phyloP scores from a whole-genome alignment of 2,797 vertebrate species.

The Ctenochaetus hawaiiensis region DNA sequence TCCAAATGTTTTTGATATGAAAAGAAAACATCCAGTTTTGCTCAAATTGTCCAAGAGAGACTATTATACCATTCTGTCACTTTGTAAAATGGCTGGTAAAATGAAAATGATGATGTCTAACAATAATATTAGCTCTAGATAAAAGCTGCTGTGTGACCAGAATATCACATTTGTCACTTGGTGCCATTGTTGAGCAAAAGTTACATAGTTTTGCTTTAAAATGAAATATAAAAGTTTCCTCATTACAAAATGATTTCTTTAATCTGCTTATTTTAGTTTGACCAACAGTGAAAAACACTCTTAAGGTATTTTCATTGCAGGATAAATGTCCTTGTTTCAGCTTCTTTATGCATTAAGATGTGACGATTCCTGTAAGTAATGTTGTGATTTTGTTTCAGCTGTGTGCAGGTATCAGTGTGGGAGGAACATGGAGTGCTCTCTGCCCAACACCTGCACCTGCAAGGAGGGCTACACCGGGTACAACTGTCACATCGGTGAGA shows the following conservation, averaged over 20 bases:
- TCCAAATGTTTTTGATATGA: too few relatives aligned
- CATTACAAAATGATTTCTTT: not conserved
- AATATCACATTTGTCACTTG: not conserved
- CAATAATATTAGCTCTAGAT: not conserved
- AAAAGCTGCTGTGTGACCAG: not conserved
- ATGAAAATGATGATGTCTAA: not conserved
- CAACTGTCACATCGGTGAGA: slow-evolving; percentile 90
- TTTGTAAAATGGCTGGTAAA: too few relatives aligned
- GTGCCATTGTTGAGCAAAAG: not conserved
- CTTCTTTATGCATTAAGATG: not conserved
- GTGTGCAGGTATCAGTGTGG: slow-evolving; percentile 90
- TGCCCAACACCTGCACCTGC: slow-evolving; percentile 91
- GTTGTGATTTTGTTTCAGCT: slow-evolving; percentile 77
- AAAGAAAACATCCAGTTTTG: too few relatives aligned
- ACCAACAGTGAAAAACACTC: not conserved
- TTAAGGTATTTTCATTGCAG: not conserved
- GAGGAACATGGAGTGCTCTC: slow-evolving; percentile 89
- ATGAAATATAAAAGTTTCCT: not conserved
- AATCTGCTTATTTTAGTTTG: not conserved
- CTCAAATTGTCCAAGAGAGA: too few relatives aligned
- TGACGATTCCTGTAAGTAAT: not conserved
- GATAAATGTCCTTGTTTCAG: not conserved
- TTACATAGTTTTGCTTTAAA: not conserved
- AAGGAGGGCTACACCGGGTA: slow-evolving; percentile 90
- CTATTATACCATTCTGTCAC: too few relatives aligned